Conservation (phyloP, 2,888 invertebrate genomes). For the Meganola albula region DNA sequence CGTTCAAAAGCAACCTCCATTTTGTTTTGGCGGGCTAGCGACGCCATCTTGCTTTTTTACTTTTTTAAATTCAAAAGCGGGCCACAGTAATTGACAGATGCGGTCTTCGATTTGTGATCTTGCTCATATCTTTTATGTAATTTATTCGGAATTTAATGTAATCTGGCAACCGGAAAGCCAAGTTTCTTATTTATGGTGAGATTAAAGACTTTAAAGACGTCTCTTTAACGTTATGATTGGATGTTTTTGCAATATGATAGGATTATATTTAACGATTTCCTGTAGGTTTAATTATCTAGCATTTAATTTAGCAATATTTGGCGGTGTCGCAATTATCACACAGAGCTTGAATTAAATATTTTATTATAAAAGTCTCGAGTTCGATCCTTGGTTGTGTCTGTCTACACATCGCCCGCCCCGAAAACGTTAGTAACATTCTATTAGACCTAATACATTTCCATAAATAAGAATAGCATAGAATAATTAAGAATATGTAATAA, state of each 20-base stretch:
- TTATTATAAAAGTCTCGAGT: no score
- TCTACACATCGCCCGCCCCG: no score
- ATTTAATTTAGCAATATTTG: no score
- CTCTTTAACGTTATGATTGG: conserved; percentile 23
- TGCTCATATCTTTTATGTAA: conserved; percentile 36
- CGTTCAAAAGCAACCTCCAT: conserved; percentile 27
- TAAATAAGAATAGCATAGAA: no score
- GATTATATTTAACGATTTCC: no score
- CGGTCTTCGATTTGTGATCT: conserved; percentile 39
- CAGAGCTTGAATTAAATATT: no score
- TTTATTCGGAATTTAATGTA: conserved; percentile 39
- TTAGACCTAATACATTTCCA: no score
- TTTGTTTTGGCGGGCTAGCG: conserved; percentile 27
- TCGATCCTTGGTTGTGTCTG: no score
- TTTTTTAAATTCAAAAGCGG: conserved; percentile 29
- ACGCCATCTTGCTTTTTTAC: conserved; percentile 25
- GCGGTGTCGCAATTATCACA: no score
- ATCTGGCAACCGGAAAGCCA: conserved; percentile 44
- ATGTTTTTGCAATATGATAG: conserved; percentile 21
- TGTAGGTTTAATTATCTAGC: no score
- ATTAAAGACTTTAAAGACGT: neutral
- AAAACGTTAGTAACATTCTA: no score
- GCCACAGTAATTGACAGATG: conserved; percentile 46
- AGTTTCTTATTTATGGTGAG: conserved; percentile 29
- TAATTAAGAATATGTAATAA: no score